phyloP scores from a whole-genome alignment of 2,797 vertebrate genomes.

The Astyanax mexicanus region DNA sequence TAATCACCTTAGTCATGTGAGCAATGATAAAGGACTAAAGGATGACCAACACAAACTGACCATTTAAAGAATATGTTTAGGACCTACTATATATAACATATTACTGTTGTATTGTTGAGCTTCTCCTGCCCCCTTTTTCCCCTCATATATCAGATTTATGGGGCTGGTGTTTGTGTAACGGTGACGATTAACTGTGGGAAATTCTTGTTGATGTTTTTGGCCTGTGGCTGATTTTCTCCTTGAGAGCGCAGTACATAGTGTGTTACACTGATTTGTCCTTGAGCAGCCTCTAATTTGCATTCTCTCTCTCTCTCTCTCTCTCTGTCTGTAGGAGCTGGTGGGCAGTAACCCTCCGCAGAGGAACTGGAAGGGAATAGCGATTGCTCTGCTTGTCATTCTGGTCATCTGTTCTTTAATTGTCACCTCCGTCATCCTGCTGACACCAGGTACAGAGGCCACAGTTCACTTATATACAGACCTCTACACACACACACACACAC shows the following conservation, averaged over 20 bases:
- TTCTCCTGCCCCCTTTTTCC: conserved; percentile 62
- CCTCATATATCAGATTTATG: too few relatives aligned
- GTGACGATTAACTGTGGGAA: conserved; percentile 61
- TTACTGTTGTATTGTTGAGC: not conserved
- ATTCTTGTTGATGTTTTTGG: conserved; percentile 44
- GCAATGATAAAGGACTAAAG: too few relatives aligned
- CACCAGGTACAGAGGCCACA: conserved; percentile 86
- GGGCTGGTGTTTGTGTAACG: conserved; percentile 63
- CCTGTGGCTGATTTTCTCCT: conserved; percentile 55
- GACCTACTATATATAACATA: too few relatives aligned
- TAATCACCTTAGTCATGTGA: too few relatives aligned
- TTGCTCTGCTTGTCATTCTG: conserved; percentile 97
- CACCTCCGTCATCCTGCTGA: conserved; percentile 97
- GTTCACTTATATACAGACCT: conserved; percentile 13
- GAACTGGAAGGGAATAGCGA: conserved; percentile 99
- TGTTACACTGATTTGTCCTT: conserved; percentile 59
- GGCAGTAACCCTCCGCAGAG: conserved; percentile 97
- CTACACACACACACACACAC: not conserved
- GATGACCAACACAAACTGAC: too few relatives aligned
- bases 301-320: conserved; percentile 44
- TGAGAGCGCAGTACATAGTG: conserved; percentile 10
- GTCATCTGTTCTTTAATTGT: conserved; percentile 98
- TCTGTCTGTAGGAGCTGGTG: conserved; percentile 89
- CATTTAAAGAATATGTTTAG: too few relatives aligned
- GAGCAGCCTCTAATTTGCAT: conserved; percentile 47